A percentile compares a stretch with the other conserved stretches of the same genome.
phyloP scores from a whole-genome alignment of 2,113 vertebrate species.

The Entelurus aequoreus region DNA sequence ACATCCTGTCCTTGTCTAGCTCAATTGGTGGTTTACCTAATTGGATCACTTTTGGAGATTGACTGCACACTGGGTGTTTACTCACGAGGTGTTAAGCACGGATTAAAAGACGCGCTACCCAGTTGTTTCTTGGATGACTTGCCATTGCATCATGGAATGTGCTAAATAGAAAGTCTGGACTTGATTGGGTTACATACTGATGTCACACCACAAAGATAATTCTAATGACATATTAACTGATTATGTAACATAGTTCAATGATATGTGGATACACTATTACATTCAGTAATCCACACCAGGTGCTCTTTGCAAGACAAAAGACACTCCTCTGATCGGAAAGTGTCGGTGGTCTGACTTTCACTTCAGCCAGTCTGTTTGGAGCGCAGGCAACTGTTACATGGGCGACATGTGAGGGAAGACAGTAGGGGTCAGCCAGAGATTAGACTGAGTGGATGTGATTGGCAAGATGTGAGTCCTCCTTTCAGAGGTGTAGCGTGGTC shows the following conservation, averaged over 20 bases:
- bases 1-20: conserved; percentile 36
- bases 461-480: conserved; percentile 6
- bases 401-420: conserved; percentile 18
- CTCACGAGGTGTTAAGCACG: conserved; percentile 9
- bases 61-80: conserved; percentile 31
- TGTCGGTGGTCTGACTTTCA: not conserved
- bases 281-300: not conserved
- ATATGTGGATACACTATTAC: not conserved
- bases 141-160: no score
- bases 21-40: conserved; percentile 43
- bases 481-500: not conserved
- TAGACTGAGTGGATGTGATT: conserved; percentile 12
- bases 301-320: no score
- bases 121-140: not conserved
- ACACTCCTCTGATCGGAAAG: not conserved
- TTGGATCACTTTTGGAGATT: conserved; percentile 48
- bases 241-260: not conserved
- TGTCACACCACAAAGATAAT: not conserved
- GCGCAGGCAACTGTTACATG: not conserved
- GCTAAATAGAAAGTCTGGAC: no score
- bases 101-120: not conserved
- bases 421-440: conserved; percentile 1
- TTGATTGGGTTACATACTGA: no score
- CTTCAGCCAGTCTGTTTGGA: not conserved
- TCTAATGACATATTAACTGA: not conserved